phyloP scores from a whole-genome alignment of 1,140 invertebrate genomes.

The Drosophila nigrodunni region DNA sequence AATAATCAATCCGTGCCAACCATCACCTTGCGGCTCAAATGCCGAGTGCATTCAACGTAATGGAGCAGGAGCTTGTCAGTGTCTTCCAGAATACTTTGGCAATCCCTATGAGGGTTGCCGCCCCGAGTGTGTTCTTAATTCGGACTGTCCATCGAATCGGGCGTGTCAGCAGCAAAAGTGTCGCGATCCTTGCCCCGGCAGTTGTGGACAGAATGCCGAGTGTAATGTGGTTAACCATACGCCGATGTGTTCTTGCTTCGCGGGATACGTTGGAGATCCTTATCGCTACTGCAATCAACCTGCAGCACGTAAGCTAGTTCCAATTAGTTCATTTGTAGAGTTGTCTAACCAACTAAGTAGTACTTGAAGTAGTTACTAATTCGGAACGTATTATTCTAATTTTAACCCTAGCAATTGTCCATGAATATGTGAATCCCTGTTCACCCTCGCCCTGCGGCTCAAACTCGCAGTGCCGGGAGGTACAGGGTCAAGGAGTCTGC shows the following conservation, averaged over 20 bases:
- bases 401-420: conserved; percentile 79
- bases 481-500: conserved; percentile 89
- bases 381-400: conserved; percentile 49
- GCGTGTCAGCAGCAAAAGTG: conserved; percentile 91
- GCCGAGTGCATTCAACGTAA: conserved; percentile 89
- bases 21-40: conserved; percentile 92
- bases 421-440: conserved; percentile 86
- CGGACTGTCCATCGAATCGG: conserved; percentile 89
- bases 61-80: conserved; percentile 90
- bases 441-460: conserved; percentile 89
- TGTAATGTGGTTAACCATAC: conserved; percentile 91
- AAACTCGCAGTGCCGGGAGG: conserved; percentile 88
- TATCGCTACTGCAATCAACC: conserved; percentile 87
- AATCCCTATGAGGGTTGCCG: conserved; percentile 91
- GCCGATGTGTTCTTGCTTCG: conserved; percentile 89
- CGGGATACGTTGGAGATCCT: conserved; percentile 89
- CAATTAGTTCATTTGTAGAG: conserved; percentile 49
- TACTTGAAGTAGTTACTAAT: conserved; percentile 74
- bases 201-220: conserved; percentile 90
- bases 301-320: conserved; percentile 86
- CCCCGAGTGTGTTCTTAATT: conserved; percentile 90
- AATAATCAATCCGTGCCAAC: conserved; percentile 88
- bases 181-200: conserved; percentile 90
- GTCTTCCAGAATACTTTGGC: conserved; percentile 88
- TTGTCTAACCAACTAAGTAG: conserved; percentile 50